Evolutionary conservation across 2,888 invertebrate genomes (phyloP).

Genomic region (Tuta absoluta): DNA sequence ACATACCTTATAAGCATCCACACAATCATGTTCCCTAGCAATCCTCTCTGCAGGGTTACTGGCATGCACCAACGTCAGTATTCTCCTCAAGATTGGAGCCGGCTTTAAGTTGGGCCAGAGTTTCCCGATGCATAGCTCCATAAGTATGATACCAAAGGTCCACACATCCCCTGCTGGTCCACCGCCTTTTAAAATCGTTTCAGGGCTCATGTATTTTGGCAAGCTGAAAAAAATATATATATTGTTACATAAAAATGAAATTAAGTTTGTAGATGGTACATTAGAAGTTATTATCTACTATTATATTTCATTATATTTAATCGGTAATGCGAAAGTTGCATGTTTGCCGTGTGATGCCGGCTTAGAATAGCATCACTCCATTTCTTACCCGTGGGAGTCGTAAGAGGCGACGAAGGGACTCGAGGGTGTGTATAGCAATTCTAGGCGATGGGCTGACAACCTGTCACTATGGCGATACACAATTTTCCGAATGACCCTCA

Average conservation of each 20-base stretch:
- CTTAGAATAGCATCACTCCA: too few species aligned
- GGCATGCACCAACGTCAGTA: slow-evolving; percentile 86
- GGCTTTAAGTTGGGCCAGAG: slow-evolving; percentile 89
- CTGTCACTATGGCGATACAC: too few species aligned
- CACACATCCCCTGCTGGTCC: slow-evolving; percentile 94
- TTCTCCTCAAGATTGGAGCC: slow-evolving; percentile 87
- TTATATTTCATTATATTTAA: too few species aligned
- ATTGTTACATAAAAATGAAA: neutral
- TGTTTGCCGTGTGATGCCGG: too few species aligned
- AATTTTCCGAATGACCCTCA: too few species aligned
- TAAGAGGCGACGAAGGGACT: too few species aligned
- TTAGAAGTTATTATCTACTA: too few species aligned
- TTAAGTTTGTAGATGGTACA: too few species aligned
- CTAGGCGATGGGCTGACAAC: too few species aligned
- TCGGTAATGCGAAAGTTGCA: too few species aligned
- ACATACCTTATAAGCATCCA: slow-evolving; percentile 83
- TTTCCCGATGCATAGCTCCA: slow-evolving; percentile 88
- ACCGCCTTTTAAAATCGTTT: slow-evolving; percentile 86
- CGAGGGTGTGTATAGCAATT: too few species aligned
- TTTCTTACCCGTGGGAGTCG: too few species aligned
- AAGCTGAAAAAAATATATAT: slow-evolving; percentile 78
- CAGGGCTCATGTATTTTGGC: slow-evolving; percentile 90
- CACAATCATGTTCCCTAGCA: slow-evolving; percentile 88
- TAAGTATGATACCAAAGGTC: slow-evolving; percentile 94
- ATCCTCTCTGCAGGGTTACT: slow-evolving; percentile 83